Conservation (phyloP, 2,797 vertebrate genomes). For the Ctenopoma multispine region DNA sequence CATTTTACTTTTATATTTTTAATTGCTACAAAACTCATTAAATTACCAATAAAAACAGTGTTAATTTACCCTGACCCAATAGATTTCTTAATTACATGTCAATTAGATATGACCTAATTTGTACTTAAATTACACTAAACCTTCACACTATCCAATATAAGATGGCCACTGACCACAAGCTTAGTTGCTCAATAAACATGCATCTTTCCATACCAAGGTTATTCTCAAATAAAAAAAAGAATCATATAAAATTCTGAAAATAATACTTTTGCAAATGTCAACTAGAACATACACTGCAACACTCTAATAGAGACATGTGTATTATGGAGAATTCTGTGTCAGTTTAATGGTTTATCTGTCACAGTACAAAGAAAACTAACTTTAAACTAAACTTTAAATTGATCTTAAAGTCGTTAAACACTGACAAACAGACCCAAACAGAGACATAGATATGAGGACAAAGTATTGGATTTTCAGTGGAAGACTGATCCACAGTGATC, state of each 20-base stretch:
- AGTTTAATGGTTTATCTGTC: neutral
- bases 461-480: constrained; percentile 12
- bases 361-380: constrained; percentile 7
- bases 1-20: too few species aligned
- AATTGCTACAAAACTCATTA: neutral
- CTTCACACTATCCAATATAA: constrained; percentile 17
- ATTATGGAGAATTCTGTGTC: neutral
- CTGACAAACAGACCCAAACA: constrained; percentile 16
- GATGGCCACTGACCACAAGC: constrained; percentile 13
- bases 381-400: too few species aligned
- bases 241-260: neutral
- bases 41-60: neutral
- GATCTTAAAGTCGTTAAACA: constrained; percentile 42
- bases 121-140: constrained; percentile 12
- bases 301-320: neutral
- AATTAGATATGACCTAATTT: constrained; percentile 33
- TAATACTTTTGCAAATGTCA: neutral
- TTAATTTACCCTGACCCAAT: neutral
- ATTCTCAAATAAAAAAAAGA: constrained; percentile 1
- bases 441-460: constrained; percentile 34
- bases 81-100: constrained; percentile 13
- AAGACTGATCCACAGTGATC: constrained; percentile 25
- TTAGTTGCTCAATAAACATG: neutral
- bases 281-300: neutral
- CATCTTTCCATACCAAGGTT: constrained; percentile 6